Evolutionary conservation across 2,888 invertebrate genomes (phyloP).

Genomic region (Sarcophaga variegata): DNA sequence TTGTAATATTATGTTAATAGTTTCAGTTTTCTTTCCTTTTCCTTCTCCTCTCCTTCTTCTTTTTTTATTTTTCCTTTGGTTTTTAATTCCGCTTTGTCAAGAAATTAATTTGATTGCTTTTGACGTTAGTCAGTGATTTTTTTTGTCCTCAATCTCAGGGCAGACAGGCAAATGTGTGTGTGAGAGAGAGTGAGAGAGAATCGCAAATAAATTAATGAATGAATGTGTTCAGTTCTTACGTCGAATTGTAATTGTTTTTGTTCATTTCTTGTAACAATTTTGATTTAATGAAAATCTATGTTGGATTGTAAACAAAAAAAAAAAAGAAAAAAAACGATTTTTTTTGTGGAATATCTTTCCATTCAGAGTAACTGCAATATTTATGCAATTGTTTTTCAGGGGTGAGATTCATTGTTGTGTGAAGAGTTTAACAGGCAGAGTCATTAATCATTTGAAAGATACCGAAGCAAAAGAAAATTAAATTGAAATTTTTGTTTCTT

Average conservation of each 20-base stretch:
- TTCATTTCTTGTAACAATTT: slow-evolving; percentile 59
- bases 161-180: not conserved
- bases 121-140: slow-evolving; percentile 76
- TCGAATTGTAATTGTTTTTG: slow-evolving; percentile 65
- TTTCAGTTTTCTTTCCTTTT: slow-evolving; percentile 12
- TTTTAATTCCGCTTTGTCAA: slow-evolving; percentile 49
- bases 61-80: slow-evolving; percentile 32
- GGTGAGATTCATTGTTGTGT: slow-evolving; percentile 13
- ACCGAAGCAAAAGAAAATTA: slow-evolving; percentile 48
- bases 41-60: not conserved
- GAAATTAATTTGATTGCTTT: slow-evolving; percentile 73
- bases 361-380: slow-evolving; percentile 42
- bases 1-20: slow-evolving; percentile 60
- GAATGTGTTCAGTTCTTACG: slow-evolving; percentile 14
- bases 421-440: slow-evolving; percentile 18
- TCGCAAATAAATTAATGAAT: slow-evolving; percentile 71
- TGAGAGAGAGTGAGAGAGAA: slow-evolving; percentile 3
- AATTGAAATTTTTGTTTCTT: slow-evolving; percentile 50
- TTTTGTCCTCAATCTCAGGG: not conserved
- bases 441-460: slow-evolving; percentile 67
- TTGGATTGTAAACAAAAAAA: slow-evolving; percentile 28
- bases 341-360: too few species aligned
- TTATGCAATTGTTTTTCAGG: slow-evolving; percentile 60
- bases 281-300: slow-evolving; percentile 63
- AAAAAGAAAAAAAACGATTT: not conserved